These are phyloP conservation scores for Spatula clypeata DNA, from an alignment of 2,797 vertebrate genomes.

Conservation along the genomic window DNA sequence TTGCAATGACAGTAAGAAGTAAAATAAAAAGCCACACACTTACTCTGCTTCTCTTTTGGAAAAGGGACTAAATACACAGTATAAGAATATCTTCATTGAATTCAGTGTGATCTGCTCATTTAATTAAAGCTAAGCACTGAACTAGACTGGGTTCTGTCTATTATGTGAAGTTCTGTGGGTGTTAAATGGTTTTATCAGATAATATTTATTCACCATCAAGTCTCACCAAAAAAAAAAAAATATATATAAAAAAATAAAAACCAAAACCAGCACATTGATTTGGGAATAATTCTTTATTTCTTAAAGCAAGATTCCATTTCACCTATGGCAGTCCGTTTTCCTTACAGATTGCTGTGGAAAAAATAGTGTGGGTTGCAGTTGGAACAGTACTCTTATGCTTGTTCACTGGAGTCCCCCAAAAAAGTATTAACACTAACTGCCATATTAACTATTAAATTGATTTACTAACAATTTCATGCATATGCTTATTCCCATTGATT, in stretches of 20 bases:
- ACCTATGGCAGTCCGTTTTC: neutral
- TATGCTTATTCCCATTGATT: neutral
- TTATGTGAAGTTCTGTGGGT: neutral
- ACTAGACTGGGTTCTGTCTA: neutral
- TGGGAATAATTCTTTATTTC: neutral
- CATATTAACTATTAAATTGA: neutral
- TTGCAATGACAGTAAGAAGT: neutral
- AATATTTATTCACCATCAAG: neutral
- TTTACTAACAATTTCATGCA: neutral
- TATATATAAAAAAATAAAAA: neutral
- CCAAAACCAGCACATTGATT: neutral
- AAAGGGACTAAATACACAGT: neutral
- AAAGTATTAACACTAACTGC: neutral
- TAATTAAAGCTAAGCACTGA: neutral
- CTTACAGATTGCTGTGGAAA: neutral
- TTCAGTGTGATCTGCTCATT: neutral
- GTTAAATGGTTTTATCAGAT: neutral
- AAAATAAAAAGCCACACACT: neutral
- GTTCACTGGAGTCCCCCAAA: neutral
- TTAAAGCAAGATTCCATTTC: neutral
- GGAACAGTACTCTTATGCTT: neutral
- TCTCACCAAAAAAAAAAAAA: fast-evolving
- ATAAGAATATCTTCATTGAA: neutral
- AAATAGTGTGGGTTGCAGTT: neutral
- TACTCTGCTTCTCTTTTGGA: neutral